phyloP scores from a whole-genome alignment of 2,797 vertebrate species.

The Lithobates pipiens region DNA sequence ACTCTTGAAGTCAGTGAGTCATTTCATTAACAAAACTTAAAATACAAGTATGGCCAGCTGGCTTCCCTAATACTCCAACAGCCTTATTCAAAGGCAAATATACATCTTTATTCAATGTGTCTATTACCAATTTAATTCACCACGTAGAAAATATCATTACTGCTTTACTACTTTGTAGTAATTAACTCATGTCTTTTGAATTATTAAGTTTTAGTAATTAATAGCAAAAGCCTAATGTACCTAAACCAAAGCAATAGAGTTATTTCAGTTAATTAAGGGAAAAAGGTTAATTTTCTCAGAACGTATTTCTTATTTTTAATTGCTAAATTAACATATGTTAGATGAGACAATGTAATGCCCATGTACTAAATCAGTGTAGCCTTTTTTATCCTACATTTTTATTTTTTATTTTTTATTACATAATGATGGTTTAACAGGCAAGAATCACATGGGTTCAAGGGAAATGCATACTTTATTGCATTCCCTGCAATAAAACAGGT shows the following conservation, averaged over 20 bases:
- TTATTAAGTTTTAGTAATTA: slow-evolving; percentile 48
- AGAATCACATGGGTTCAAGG: no score
- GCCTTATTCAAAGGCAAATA: slow-evolving; percentile 19
- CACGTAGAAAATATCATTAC: slow-evolving; percentile 40
- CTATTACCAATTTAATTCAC: slow-evolving; percentile 26
- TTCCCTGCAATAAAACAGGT: no score
- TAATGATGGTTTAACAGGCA: background rate
- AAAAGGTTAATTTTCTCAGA: slow-evolving; percentile 9
- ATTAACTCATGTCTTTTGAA: slow-evolving; percentile 42
- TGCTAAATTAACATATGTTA: slow-evolving; percentile 23
- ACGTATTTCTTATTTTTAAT: slow-evolving; percentile 1
- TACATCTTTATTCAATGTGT: slow-evolving; percentile 11
- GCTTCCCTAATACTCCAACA: slow-evolving; percentile 11
- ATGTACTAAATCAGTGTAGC: background rate
- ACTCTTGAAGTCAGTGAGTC: background rate
- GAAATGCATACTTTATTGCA: no score
- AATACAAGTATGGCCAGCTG: background rate
- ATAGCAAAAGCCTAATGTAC: slow-evolving; percentile 53
- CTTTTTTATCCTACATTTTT: no score
- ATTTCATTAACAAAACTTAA: slow-evolving; percentile 16
- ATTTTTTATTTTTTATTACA: no score
- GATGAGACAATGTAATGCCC: background rate
- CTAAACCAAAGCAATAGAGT: slow-evolving; percentile 16
- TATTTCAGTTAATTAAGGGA: slow-evolving; percentile 44
- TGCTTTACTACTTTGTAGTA: slow-evolving; percentile 19